Percentiles rank a stretch among this genome's conserved stretches.
Evolutionary conservation across 2,113 vertebrate genomes (phyloP).

Genomic region (Tachuris rubrigastra): DNA sequence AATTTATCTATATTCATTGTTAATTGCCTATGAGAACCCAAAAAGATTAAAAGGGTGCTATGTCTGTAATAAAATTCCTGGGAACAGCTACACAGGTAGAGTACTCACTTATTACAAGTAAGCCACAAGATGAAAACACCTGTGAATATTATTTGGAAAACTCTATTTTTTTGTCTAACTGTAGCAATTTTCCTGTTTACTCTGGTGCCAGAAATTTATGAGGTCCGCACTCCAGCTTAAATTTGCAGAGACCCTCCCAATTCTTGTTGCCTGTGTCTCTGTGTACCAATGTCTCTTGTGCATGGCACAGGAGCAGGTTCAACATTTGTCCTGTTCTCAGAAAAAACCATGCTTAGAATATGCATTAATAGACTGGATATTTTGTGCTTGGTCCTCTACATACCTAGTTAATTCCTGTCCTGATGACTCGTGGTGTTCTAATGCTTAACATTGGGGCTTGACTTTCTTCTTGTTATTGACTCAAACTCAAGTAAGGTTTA

Average conservation of each 20-base stretch:
- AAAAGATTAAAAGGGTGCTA: not conserved
- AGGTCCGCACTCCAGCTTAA: not conserved
- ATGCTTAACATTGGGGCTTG: not conserved
- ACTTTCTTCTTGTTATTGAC: not conserved
- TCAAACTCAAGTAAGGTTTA: not conserved
- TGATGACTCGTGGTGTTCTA: not conserved
- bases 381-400: not conserved
- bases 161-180: not conserved
- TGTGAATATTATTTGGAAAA: not conserved
- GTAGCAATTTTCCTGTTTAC: not conserved
- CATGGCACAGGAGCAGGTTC: not conserved
- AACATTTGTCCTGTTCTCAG: not conserved
- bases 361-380: accelerated
- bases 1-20: not conserved
- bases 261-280: not conserved
- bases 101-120: not conserved
- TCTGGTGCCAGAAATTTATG: not conserved
- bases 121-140: not conserved
- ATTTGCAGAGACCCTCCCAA: not conserved
- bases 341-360: not conserved
- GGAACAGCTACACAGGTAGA: not conserved
- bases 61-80: not conserved
- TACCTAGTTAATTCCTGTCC: not conserved
- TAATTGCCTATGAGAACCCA: not conserved
- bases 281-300: not conserved